A percentile compares a stretch with the other conserved stretches of the same genome.
Evolutionary conservation across 2,888 invertebrate species (phyloP).

Genomic region (Rhamphomyia laevipes): DNA sequence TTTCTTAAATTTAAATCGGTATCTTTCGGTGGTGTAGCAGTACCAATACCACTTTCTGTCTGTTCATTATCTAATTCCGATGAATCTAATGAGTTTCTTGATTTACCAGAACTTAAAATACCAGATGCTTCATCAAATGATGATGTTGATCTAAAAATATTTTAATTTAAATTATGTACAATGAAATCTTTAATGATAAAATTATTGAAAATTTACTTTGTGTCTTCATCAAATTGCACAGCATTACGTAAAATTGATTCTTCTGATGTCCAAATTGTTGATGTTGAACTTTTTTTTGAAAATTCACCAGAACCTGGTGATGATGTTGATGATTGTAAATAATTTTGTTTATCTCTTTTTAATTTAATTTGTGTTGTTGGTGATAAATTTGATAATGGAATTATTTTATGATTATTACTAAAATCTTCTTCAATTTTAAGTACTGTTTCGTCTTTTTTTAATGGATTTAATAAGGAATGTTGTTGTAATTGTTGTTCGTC

Average conservation of each 20-base stretch:
- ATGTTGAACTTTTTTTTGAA: conserved; percentile 28
- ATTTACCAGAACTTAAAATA: conserved; percentile 35
- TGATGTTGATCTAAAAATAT: conserved; percentile 30
- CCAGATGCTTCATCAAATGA: conserved; percentile 36
- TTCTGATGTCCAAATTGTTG: conserved; percentile 38
- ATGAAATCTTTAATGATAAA: not conserved
- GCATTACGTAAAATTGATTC: conserved; percentile 37
- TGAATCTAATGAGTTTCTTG: conserved; percentile 35
- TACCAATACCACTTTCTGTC: conserved; percentile 35
- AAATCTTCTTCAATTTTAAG: conserved; percentile 18
- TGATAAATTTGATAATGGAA: conserved; percentile 12
- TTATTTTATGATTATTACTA: conserved; percentile 14
- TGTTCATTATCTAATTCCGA: conserved; percentile 36
- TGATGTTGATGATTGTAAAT: conserved; percentile 3
- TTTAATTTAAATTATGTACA: no score
- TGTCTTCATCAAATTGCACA: conserved; percentile 39
- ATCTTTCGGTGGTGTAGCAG: conserved; percentile 36
- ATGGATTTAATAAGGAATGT: conserved; percentile 17
- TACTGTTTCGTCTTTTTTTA: conserved; percentile 11
- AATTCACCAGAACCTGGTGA: conserved; percentile 28
- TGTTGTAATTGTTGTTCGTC: conserved; percentile 7
- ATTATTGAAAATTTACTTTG: conserved; percentile 29
- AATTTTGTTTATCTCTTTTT: not conserved
- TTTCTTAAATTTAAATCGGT: conserved; percentile 13
- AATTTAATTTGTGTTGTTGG: conserved; percentile 8